These are phyloP conservation scores for Luehdorfia chinensis DNA, from an alignment of 1,140 invertebrate genomes.

Conservation along the genomic window DNA sequence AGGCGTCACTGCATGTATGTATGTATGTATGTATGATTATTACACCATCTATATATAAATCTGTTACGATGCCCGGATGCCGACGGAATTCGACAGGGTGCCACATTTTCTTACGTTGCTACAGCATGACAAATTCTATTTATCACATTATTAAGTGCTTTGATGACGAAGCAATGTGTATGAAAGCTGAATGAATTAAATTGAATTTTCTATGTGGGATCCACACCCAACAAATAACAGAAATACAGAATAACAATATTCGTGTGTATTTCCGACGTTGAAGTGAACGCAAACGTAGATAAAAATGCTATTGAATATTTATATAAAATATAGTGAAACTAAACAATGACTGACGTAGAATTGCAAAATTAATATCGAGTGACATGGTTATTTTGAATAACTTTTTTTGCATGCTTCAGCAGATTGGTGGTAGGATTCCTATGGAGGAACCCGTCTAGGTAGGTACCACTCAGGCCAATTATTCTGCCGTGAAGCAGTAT, in stretches of 20 bases:
- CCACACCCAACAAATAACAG: background rate
- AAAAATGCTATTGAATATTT: constrained; percentile 13
- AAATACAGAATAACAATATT: constrained; percentile 2
- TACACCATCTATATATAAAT: too few relatives aligned
- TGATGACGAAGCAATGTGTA: too few relatives aligned
- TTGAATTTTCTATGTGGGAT: background rate
- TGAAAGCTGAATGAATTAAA: background rate
- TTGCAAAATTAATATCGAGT: constrained; percentile 11
- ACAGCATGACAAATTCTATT: too few relatives aligned
- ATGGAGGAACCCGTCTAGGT: too few relatives aligned
- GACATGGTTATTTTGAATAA: constrained; percentile 7
- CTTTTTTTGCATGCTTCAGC: background rate
- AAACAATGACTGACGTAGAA: constrained; percentile 7
- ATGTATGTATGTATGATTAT: too few relatives aligned
- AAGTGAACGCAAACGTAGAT: constrained; percentile 6
- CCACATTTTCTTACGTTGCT: too few relatives aligned
- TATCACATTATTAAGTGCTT: background rate
- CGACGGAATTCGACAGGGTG: too few relatives aligned
- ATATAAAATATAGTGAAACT: background rate
- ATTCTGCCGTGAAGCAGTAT: too few relatives aligned
- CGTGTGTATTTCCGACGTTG: background rate
- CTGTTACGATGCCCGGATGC: too few relatives aligned
- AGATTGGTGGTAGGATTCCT: too few relatives aligned
- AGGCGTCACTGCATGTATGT: too few relatives aligned
- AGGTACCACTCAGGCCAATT: too few relatives aligned